Base-by-base conservation (phyloP, 2,113 vertebrate genomes). In the Rhagologus leucostigma region DNA sequence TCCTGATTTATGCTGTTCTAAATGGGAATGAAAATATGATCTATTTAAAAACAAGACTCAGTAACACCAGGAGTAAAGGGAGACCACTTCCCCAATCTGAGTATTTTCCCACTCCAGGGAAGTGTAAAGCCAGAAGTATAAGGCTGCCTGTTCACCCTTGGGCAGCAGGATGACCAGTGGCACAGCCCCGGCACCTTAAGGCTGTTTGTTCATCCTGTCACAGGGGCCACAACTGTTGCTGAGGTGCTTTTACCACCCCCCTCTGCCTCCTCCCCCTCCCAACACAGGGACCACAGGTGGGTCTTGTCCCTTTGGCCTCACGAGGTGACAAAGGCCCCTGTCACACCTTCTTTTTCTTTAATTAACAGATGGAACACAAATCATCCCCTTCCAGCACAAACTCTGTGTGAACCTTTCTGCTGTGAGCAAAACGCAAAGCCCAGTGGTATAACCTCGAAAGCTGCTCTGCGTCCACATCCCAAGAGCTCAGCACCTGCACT, bases 231-330 rank as follows among this genome's bases (percentile, higher is more conserved):
- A 41, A 7, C 32, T 3, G 0, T 4, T 14, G 18, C 62, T 32
- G 79, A 86, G 63, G 35, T 20, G 78, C 22, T 88, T 42, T 74
- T 22, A 65, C 53, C 46, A 65, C 13, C n/a, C 30, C 13, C 6
- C 41, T 49, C 79, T 57, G 50, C 29, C 55, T 65, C 33, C 39
- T 77, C 30, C 21, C 32, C 18, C 16, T 50, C 14, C 33, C 18
- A 8, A 3, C 2, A 3, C 18, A 73, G 11, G 27, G 7, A 91
- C 11, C 1, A 1, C 2, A 3, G 7, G 19, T 17, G 12, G 5
- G 4, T 52, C 55, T 75, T 67, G 13, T 60, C 53, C 30, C 75
- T 82, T 37, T 68, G 49, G 49, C 57, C 35, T 80, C 50, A 32
- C 8, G 50, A 12, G 29, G 11, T 46, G 44, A 71, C 53, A 39